Percentiles rank a stretch among this genome's conserved stretches.
Conservation (phyloP, 2,113 vertebrate genomes). For the Archocentrus centrarchus region DNA sequence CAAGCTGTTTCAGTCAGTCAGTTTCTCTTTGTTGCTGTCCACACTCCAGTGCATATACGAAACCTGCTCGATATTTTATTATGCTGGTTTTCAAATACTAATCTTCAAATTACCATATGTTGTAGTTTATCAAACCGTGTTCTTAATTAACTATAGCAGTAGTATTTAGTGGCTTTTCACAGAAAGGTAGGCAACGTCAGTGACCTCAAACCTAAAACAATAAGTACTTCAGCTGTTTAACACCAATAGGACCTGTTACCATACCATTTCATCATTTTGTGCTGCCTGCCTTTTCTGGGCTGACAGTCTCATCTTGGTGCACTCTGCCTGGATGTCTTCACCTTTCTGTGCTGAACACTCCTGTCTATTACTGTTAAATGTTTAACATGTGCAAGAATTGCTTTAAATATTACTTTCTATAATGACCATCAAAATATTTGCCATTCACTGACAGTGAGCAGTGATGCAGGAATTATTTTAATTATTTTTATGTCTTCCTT, state of each 20-base stretch:
- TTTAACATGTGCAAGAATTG: background rate
- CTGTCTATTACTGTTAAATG: background rate
- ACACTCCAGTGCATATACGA: background rate
- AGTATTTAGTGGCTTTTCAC: background rate
- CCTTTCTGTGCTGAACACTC: background rate
- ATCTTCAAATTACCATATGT: background rate
- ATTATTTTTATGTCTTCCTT: background rate
- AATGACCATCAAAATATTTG: background rate
- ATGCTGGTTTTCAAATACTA: background rate
- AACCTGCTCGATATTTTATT: background rate
- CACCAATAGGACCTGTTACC: background rate
- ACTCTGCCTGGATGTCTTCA: background rate
- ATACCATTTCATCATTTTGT: background rate
- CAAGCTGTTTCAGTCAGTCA: background rate
- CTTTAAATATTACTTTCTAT: background rate
- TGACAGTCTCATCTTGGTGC: background rate
- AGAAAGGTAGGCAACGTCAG: background rate
- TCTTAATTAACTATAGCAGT: background rate
- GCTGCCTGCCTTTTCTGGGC: background rate
- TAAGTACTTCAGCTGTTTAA: background rate
- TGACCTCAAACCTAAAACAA: background rate
- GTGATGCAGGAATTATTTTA: background rate
- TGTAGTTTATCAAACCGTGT: background rate
- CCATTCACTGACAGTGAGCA: too few relatives aligned
- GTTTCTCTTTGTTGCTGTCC: background rate